Evolutionary conservation across 2,113 vertebrate genomes (phyloP), one percentile per base, ranked within the genome.

Genomic region (Proteles cristata): DNA sequence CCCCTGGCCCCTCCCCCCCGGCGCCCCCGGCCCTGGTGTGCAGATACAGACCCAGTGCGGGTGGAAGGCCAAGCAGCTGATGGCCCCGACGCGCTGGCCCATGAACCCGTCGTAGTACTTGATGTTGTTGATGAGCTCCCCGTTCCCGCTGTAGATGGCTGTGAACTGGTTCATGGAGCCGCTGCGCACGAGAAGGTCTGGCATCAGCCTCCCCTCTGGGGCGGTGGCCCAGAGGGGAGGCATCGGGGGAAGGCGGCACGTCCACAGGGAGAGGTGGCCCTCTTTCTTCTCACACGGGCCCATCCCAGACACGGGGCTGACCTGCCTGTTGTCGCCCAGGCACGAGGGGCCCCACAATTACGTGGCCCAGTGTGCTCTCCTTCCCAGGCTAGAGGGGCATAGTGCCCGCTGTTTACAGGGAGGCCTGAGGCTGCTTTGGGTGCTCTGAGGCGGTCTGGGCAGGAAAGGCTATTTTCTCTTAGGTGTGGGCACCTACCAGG

Each of bases 141-240:
- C 99, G 0, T 97, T 99, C 0, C 99, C 98, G 0, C 99, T 99
- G 99, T 99, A 99, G 97, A 99, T 99, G 0, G 99, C 99, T 0
- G 99, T 99, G 99, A 99, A 99, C 99, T 99, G 99, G 97, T 99
- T 99, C 99, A 99, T 99, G 2, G 99, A 99, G 96, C 99, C 99
- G 16, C 99, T 99, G 98, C 1, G 94, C 26, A 48, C 2, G 9
- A 50, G 43, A 35, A 1, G n/a, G 15, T 2, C 53, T 31, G 55
- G 23, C 10, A 7, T 84, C 8, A 65, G 55, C 16, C 0, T 5
- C 3, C 35, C 74, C 4, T 8, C 69, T 0, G 15, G 66, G 33
- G 15, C 5, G 66, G 15, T 1, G 5, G 71, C 71, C 39, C 39
- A 14, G 71, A 12, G 39, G 5, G 2, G 2, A 15, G 26, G 71